Evolutionary conservation across 1,140 invertebrate species (phyloP).

Genomic region (Matsumurasca onukii): DNA sequence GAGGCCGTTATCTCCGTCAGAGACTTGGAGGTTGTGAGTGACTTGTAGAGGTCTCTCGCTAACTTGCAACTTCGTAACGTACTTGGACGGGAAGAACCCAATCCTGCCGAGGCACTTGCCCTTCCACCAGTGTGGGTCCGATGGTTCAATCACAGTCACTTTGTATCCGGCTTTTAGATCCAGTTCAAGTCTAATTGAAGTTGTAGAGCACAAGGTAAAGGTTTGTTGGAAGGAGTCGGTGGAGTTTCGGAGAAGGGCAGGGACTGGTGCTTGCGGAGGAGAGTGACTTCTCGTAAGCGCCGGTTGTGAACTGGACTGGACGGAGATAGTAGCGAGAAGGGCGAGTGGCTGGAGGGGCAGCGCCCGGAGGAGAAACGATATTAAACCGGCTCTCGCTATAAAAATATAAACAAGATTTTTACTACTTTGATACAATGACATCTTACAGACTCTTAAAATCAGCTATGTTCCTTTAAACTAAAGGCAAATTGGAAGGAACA

Average conservation of each 20-base stretch:
- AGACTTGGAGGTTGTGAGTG: slow-evolving; percentile 65
- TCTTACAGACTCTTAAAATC: too few relatives aligned
- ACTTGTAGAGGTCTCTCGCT: slow-evolving; percentile 89
- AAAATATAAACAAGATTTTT: too few relatives aligned
- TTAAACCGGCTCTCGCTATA: too few relatives aligned
- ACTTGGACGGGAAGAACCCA: slow-evolving; percentile 95
- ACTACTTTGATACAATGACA: too few relatives aligned
- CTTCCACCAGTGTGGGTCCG: slow-evolving; percentile 96
- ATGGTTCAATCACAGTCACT: slow-evolving; percentile 91
- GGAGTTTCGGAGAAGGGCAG: slow-evolving; percentile 87
- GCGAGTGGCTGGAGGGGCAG: too few relatives aligned
- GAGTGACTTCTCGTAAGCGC: slow-evolving; percentile 84
- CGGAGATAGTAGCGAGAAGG: slow-evolving; percentile 77
- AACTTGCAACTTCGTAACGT: slow-evolving; percentile 85
- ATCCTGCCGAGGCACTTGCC: slow-evolving; percentile 88
- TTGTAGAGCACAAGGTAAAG: slow-evolving; percentile 94
- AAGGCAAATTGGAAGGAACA: too few relatives aligned
- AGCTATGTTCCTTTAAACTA: too few relatives aligned
- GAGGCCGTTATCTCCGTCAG: slow-evolving; percentile 58
- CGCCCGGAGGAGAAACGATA: too few relatives aligned
- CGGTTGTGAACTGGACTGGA: slow-evolving; percentile 85
- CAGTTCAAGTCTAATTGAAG: slow-evolving; percentile 90
- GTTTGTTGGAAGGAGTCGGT: slow-evolving; percentile 84
- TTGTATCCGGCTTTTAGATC: slow-evolving; percentile 95
- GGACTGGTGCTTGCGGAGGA: slow-evolving; percentile 90